Conservation (phyloP, 2,797 vertebrate species). For the Momotus momota region DNA sequence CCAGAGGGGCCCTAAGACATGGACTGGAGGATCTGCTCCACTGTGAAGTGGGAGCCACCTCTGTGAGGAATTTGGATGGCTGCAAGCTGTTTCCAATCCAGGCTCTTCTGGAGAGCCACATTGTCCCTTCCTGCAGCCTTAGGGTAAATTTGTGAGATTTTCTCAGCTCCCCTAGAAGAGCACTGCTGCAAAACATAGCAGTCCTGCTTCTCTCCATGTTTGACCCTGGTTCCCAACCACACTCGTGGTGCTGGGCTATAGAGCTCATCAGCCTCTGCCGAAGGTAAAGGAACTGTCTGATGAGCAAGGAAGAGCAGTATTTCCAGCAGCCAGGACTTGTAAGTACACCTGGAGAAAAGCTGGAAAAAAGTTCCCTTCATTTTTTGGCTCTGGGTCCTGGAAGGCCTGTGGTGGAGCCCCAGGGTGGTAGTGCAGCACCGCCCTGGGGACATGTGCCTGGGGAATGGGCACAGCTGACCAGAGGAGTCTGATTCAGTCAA, state of each 20-base stretch:
- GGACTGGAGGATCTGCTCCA: neutral
- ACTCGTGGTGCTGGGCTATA: neutral
- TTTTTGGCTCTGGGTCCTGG: neutral
- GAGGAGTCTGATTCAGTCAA: conserved; percentile 20
- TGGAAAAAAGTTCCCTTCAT: neutral
- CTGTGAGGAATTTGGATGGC: neutral
- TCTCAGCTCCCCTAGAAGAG: neutral
- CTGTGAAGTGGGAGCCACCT: neutral
- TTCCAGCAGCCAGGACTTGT: neutral
- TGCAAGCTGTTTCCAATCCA: neutral
- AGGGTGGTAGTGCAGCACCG: neutral
- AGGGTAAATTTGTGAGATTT: neutral
- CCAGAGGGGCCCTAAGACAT: neutral
- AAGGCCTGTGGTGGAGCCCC: neutral
- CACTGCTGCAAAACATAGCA: neutral
- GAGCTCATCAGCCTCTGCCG: neutral
- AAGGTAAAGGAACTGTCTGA: neutral
- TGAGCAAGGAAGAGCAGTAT: neutral
- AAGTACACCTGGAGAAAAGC: neutral
- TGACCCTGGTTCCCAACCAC: neutral
- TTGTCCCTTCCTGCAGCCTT: neutral
- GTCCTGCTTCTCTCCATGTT: neutral
- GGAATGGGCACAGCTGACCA: neutral
- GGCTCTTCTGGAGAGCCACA: neutral
- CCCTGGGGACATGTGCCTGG: neutral